Conservation (phyloP, 2,888 invertebrate genomes). For the Helicoverpa assulta region DNA sequence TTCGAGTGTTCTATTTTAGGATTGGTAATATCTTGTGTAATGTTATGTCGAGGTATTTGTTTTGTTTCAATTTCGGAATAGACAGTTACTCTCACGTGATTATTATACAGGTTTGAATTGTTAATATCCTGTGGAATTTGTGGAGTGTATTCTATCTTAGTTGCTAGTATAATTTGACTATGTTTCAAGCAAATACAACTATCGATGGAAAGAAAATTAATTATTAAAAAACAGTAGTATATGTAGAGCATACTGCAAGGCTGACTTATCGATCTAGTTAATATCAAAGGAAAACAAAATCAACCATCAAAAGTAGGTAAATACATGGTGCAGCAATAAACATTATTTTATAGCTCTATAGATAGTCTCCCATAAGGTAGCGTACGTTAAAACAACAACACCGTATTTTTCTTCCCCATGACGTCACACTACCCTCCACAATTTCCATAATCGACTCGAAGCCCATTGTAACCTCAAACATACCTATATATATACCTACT, state of each 20-base stretch:
- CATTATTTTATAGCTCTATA: constrained; percentile 24
- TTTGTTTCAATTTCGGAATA: neutral
- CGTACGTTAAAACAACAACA: constrained; percentile 33
- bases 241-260: no score
- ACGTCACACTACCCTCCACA: constrained; percentile 52
- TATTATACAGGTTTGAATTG: neutral
- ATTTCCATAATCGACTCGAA: constrained; percentile 63
- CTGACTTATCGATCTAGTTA: no score
- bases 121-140: neutral
- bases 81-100: neutral
- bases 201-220: no score
- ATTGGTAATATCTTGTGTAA: constrained; percentile 7
- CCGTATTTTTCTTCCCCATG: constrained; percentile 54
- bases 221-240: no score
- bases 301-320: constrained; percentile 1
- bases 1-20: constrained; percentile 35
- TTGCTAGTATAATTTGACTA: no score
- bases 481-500: constrained; percentile 27
- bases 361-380: neutral
- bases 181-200: no score
- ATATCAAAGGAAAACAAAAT: neutral
- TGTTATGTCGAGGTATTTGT: neutral
- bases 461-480: constrained; percentile 52
- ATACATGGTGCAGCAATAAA: constrained; percentile 12
- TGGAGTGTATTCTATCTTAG: no score